Evolutionary conservation across 1,140 invertebrate species (phyloP), one percentile per base, ranked within the genome.

Genomic region (Drosophila neocordata): DNA sequence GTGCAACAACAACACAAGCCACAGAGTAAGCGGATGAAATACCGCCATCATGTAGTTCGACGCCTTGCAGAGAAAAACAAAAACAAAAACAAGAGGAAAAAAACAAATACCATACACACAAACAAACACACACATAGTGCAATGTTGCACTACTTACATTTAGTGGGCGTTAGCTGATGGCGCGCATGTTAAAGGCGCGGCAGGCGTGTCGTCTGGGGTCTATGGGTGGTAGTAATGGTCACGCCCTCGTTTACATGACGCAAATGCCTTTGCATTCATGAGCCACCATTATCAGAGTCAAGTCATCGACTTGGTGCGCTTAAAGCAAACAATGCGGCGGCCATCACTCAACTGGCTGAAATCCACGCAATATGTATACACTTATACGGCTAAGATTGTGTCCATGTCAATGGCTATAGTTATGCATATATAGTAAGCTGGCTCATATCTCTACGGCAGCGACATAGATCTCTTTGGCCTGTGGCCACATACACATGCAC

Each of bases 211-310:
- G 81, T 84, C 80, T 76, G 37, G 37, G 41, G 8, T 15, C 15
- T 48, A 20, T 48, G 8, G 41, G 41, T 48, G 7, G 6, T 48
- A 20, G 27, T 31, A 31, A 31, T 9, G 38, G 56, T 35, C 52
- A 80, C 69, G 69, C 70, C 73, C 68, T 79, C 74, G 74, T 88
- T 88, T 87, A 87, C 82, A 87, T 87, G 67, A 78, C 41, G 66
- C 75, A 87, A 87, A 74, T 79, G 79, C 79, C 15, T 75, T 63
- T 77, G 82, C 82, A 88, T 87, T 83, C 83, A 87, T 79, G 83
- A 83, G 83, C 75, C 68, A 75, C 75, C 72, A 75, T 88, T 87
- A 88, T 88, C 83, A 71, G 67, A 53, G 82, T 69, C 75, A 87
- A 88, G 82, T 80, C 83, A 87, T 88, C 82, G 74, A 41, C 72